Base-by-base conservation (phyloP, 2,113 vertebrate species). In the Perca schrenkii region DNA sequence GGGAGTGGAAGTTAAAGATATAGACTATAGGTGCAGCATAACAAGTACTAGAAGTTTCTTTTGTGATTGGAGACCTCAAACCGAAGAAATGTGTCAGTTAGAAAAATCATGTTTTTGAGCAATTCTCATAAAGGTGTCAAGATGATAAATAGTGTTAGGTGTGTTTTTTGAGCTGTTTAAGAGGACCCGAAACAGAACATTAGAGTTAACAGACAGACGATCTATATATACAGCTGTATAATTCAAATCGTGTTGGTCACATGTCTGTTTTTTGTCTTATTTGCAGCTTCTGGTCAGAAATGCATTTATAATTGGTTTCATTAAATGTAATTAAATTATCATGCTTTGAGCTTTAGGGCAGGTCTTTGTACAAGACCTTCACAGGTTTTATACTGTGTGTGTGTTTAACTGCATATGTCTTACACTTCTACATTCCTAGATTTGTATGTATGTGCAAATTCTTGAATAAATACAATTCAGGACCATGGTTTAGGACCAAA, bases 201-300 rank as follows among this genome's bases (percentile, higher is more conserved):
- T 16, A 21, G 14, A 16, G 34, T n/a, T 60, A 22, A 36, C 10
- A 15, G 11, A n/a, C 49, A n/a, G 22, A 6, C 2, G 3, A 43
- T 43, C 8, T 43, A 11, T 11, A 11, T 43, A 43, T 43, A 43
- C 10, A 43, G 10, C 25, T 34, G 14, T n/a, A 5, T 15, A 4
- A 67, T 46, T 67, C 8, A 40, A n/a, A 67, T 56, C 8, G 0
- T 49, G 56, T 16, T 6, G 11, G 56, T 62, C 14, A 49, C 46
- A 34, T 40, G 21, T n/a, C 36, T 43, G 31, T 71, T 66, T 77
- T 66, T 16, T 65, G 52, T 17, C 19, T 71, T 31, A 31, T 53
- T 60, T 16, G 47, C 34, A 25, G 19, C 22, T 54, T 36, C 19
- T 3, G 17, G 4, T 46, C n/a, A n/a, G 52, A 47, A 58, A 49